Base-by-base conservation (phyloP, 1,140 invertebrate genomes). In the Cyclargus thomasi region DNA sequence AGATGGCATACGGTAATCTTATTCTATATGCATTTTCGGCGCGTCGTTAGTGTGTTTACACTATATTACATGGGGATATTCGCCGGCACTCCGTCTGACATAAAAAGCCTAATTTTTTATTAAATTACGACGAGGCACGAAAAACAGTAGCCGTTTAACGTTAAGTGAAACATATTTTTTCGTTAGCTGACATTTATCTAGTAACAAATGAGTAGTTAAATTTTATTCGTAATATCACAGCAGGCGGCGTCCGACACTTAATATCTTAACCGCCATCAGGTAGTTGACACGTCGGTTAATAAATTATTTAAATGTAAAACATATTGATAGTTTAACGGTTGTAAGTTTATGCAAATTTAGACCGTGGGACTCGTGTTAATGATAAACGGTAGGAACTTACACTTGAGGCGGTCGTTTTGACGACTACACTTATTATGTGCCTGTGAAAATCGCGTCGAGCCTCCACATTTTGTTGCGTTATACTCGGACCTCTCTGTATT, bases 371-470 rank as follows among this genome's bases (percentile, higher is more conserved):
- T 69, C 55, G 47, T 53, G 16, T 10, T 6, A 53, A 53, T 22
- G 68, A 17, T 53, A 63, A 62, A 70, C 18, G 62, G 59, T 22
- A 20, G 47, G 64, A 39, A 70, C 55, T 70, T 18, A 67, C 20
- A 23, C 63, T 17, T 36, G 21, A 64, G 63, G 63, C 67, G 39
- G 69, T n/a, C 64, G 62, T 53, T 65, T 57, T 62, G 53, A 65
- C 63, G 67, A 69, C 65, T 65, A 57, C 68, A 69, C 67, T 70
- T 67, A 22, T 63, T 67, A 59, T 64, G 53, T 68, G 63, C 63
- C 71, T 76, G 74, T 73, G 74, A 74, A 73, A 78, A 76, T 76
- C 69, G 64, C 70, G 67, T 74, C 70, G 74, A 70, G 75, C 74
- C 71, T 73, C 67, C 47, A 69, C 53, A 68, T 59, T 39, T 55